A percentile compares a stretch with the other conserved stretches of the same genome.
These are phyloP conservation scores for Danaus chrysippus DNA, from an alignment of 2,888 invertebrate genomes.

Conservation along the genomic window DNA sequence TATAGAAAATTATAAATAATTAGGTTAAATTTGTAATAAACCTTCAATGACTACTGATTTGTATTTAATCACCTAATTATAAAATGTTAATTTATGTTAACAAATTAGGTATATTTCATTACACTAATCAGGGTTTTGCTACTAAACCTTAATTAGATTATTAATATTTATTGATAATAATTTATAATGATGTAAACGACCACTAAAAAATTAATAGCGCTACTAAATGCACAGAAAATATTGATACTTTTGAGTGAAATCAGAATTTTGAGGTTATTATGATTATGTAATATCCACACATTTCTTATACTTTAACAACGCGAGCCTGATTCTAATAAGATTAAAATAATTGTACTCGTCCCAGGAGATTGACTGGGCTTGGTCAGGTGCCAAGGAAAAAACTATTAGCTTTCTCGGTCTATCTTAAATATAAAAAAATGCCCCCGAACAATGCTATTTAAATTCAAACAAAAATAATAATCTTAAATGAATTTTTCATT, in stretches of 20 bases:
- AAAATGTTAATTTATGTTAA: too few relatives aligned
- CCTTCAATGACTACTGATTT: too few relatives aligned
- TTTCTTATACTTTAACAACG: constrained; percentile 33
- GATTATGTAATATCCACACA: constrained; percentile 42
- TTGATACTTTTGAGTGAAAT: too few relatives aligned
- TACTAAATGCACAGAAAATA: too few relatives aligned
- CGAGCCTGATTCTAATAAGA: constrained; percentile 72
- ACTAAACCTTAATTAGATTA: constrained; percentile 3
- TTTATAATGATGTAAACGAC: too few relatives aligned
- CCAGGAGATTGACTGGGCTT: constrained; percentile 61
- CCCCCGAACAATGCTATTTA: not conserved
- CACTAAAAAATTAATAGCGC: too few relatives aligned
- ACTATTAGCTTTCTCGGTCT: constrained; percentile 43
- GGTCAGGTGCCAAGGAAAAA: constrained; percentile 59
- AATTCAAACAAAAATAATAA: too few relatives aligned
- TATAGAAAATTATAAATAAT: too few relatives aligned
- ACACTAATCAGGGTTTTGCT: constrained; percentile 1
- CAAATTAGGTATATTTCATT: not conserved
- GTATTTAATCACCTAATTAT: too few relatives aligned
- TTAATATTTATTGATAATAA: not conserved
- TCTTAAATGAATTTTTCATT: too few relatives aligned
- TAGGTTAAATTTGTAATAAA: too few relatives aligned
- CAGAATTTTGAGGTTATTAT: not conserved
- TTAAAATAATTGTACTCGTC: constrained; percentile 76
- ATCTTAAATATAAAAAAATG: constrained; percentile 37